These are phyloP conservation scores for Meliscaeva auricollis DNA, from an alignment of 2,888 invertebrate species.

Conservation along the genomic window DNA sequence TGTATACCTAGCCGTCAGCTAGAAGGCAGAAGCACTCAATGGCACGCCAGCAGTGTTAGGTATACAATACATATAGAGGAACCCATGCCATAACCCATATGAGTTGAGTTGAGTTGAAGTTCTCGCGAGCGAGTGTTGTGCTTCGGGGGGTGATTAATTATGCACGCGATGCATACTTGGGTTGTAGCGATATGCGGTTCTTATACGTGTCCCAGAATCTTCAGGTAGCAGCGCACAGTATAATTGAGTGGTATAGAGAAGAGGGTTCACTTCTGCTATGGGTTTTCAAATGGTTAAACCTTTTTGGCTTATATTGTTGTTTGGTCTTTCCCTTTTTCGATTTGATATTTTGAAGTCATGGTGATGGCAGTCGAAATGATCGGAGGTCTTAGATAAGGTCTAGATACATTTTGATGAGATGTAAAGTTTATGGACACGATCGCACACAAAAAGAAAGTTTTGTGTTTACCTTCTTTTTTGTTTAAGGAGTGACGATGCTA, in stretches of 20 bases:
- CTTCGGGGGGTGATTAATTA: conserved; percentile 70
- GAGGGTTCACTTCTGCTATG: conserved; percentile 29
- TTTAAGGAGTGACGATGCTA: background rate
- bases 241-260: conserved; percentile 66
- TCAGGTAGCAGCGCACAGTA: conserved; percentile 55
- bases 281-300: conserved; percentile 51
- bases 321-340: conserved; percentile 51
- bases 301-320: conserved; percentile 30
- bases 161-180: conserved; percentile 71
- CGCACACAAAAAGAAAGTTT: conserved; percentile 19
- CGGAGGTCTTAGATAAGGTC: conserved; percentile 69
- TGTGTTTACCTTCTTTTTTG: background rate
- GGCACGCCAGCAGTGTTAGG: conserved; percentile 1
- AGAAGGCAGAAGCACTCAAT: conserved; percentile 24
- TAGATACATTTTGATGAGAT: conserved; percentile 54
- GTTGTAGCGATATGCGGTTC: conserved; percentile 38
- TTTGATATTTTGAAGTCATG: conserved; percentile 25
- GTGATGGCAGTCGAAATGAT: conserved; percentile 42
- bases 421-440: conserved; percentile 21
- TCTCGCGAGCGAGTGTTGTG: background rate
- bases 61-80: background rate
- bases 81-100: conserved; percentile 33
- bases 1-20: background rate
- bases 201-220: conserved; percentile 65
- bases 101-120: background rate